phyloP scores from a whole-genome alignment of 2,113 vertebrate genomes.

The Tretioscincus oriximinensis region DNA sequence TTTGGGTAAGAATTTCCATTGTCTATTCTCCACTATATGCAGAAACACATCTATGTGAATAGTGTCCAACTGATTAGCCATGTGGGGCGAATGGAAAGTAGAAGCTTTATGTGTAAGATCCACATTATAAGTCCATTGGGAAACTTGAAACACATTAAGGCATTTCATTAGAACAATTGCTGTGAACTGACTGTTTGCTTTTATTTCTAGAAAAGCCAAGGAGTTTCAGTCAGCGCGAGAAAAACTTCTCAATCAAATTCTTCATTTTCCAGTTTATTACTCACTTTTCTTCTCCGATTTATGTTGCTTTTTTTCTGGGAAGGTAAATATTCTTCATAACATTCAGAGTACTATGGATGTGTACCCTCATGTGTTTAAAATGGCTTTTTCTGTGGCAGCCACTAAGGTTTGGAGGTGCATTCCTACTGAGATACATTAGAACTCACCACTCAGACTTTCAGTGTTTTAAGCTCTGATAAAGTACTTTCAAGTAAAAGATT shows the following conservation, averaged over 20 bases:
- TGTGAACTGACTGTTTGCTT: neutral
- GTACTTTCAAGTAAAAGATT: too few species aligned
- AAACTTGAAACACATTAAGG: neutral
- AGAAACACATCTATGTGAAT: neutral
- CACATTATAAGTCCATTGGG: neutral
- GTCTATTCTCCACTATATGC: neutral
- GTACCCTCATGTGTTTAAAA: too few species aligned
- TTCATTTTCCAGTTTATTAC: constrained; percentile 95
- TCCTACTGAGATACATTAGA: too few species aligned
- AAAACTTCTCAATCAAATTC: constrained; percentile 87
- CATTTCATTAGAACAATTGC: fast-evolving
- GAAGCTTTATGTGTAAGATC: neutral
- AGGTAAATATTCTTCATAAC: constrained; percentile 72
- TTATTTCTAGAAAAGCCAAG: constrained; percentile 80
- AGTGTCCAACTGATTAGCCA: neutral
- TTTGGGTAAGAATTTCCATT: constrained; percentile 73
- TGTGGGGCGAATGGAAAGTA: neutral
- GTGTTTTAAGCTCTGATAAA: too few species aligned
- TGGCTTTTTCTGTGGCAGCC: too few species aligned
- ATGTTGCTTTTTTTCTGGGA: constrained; percentile 92
- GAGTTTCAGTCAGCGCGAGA: constrained; percentile 79
- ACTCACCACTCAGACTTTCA: too few species aligned
- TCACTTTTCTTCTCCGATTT: constrained; percentile 91
- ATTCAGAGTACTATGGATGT: too few species aligned
- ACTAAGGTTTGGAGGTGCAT: too few species aligned